Evolutionary conservation across 1,140 invertebrate genomes (phyloP).

Genomic region (Drosophila suzukii): DNA sequence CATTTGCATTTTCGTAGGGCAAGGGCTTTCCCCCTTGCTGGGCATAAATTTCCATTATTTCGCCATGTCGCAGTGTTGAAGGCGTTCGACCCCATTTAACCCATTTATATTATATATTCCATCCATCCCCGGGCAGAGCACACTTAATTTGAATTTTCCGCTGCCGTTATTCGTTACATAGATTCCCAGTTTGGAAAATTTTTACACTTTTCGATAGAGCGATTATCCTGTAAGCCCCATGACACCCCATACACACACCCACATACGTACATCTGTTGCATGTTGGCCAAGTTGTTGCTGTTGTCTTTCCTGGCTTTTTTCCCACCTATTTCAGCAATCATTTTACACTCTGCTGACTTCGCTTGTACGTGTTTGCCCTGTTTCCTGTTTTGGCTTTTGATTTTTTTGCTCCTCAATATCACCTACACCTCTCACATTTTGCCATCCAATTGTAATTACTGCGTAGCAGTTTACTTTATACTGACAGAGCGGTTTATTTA

Average conservation of each 20-base stretch:
- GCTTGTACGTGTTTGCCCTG: constrained; percentile 25
- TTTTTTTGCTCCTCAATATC: constrained; percentile 11
- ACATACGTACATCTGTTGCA: constrained; percentile 64
- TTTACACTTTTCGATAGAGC: constrained; percentile 32
- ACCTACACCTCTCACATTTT: constrained; percentile 39
- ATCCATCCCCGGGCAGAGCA: constrained; percentile 9
- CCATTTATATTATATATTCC: constrained; percentile 17
- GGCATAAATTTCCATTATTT: constrained; percentile 68
- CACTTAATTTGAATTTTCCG: constrained; percentile 47
- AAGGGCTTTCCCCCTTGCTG: constrained; percentile 8
- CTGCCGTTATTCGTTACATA: constrained; percentile 17
- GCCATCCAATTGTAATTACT: constrained; percentile 62
- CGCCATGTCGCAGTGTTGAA: constrained; percentile 8
- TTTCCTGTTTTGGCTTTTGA: constrained; percentile 32
- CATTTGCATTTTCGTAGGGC: constrained; percentile 68
- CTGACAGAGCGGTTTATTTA: constrained; percentile 6
- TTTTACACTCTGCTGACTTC: constrained; percentile 30
- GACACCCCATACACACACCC: not conserved
- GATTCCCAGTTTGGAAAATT: constrained; percentile 8
- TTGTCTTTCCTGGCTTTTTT: constrained; percentile 34
- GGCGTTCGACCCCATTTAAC: constrained; percentile 37
- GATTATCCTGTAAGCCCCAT: not conserved
- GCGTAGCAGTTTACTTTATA: constrained; percentile 20
- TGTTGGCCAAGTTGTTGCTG: constrained; percentile 57
- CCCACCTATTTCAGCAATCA: constrained; percentile 20